A percentile compares a stretch with the other conserved stretches of the same genome.
These are phyloP conservation scores for Lepas anatifera DNA, from an alignment of 2,888 invertebrate genomes.

Conservation along the genomic window DNA sequence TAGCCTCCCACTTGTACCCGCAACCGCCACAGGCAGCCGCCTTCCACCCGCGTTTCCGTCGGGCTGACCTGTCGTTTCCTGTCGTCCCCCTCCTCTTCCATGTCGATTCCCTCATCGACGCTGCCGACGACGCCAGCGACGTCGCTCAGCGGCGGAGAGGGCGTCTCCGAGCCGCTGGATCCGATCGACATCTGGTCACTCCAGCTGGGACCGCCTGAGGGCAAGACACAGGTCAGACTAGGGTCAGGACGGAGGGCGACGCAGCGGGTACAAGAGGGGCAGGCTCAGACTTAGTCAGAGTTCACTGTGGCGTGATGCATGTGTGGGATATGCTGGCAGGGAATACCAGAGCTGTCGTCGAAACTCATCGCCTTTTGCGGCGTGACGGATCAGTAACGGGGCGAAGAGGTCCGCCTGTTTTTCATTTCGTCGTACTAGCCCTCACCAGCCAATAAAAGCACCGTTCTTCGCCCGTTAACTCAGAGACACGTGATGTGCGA, in stretches of 20 bases:
- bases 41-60: neutral
- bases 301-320: too few species aligned
- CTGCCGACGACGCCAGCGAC: neutral
- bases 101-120: slow-evolving; percentile 10
- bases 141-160: neutral
- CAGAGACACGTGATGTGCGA: too few species aligned
- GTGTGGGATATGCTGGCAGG: too few species aligned
- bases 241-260: neutral
- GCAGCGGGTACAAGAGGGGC: neutral
- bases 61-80: neutral
- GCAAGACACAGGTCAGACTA: neutral
- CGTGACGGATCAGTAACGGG: too few species aligned
- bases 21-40: too few species aligned
- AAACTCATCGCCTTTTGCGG: too few species aligned
- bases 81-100: slow-evolving; percentile 5
- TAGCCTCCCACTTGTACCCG: too few species aligned
- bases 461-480: too few species aligned
- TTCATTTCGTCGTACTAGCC: too few species aligned
- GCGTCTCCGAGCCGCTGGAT: slow-evolving; percentile 2
- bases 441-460: too few species aligned
- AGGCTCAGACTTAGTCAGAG: neutral
- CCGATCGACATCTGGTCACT: slow-evolving; percentile 12
- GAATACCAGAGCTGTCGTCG: too few species aligned
- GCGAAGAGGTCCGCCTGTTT: too few species aligned
- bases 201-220: slow-evolving; percentile 8